Evolutionary conservation across 2,113 vertebrate species (phyloP).

Genomic region (Potamarius usumacintae): DNA sequence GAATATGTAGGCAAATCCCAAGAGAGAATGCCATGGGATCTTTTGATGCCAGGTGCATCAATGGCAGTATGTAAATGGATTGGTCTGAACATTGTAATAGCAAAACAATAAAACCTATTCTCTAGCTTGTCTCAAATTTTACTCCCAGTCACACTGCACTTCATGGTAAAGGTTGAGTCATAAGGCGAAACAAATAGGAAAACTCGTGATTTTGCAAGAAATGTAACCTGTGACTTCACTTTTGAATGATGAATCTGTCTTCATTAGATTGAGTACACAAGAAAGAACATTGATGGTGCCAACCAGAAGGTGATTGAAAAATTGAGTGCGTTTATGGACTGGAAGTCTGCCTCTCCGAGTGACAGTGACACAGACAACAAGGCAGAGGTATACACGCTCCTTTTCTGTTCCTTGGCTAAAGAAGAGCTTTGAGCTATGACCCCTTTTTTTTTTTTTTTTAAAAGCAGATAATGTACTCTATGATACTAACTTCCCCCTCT

Average conservation of each 20-base stretch:
- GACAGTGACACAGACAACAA: conserved; percentile 69
- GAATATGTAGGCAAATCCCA: background rate
- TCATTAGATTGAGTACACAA: conserved; percentile 83
- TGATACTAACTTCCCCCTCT: background rate
- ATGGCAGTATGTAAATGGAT: background rate
- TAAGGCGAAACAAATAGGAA: background rate
- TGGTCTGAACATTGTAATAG: background rate
- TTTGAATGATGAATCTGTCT: conserved; percentile 7
- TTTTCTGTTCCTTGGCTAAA: background rate
- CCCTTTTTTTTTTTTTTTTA: too few species aligned
- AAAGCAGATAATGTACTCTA: too few species aligned
- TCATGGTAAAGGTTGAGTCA: background rate
- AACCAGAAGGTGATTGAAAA: conserved; percentile 83
- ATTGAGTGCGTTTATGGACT: conserved; percentile 75
- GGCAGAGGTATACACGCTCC: conserved; percentile 76
- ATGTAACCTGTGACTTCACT: background rate
- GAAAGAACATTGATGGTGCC: conserved; percentile 80
- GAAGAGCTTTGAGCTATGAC: background rate
- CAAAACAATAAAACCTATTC: background rate
- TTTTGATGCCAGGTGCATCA: background rate
- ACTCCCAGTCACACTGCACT: background rate
- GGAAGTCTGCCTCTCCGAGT: conserved; percentile 71
- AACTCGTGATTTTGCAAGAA: background rate
- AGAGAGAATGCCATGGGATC: background rate
- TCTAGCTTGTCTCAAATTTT: background rate